phyloP scores from a whole-genome alignment of 2,888 invertebrate species.

The Mythimna vitellina region DNA sequence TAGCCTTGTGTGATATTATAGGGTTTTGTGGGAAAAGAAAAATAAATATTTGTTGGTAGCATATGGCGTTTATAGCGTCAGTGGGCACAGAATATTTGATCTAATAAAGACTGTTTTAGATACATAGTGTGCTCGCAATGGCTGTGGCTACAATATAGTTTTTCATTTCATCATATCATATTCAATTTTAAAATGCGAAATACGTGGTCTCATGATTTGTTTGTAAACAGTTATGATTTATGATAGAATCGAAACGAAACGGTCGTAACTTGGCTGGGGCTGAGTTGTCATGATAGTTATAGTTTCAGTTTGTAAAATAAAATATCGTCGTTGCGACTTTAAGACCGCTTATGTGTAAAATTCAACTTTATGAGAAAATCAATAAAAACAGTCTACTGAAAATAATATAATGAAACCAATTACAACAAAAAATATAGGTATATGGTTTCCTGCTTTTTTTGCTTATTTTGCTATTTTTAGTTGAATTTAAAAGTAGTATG shows the following conservation, averaged over 20 bases:
- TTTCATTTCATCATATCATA: not conserved
- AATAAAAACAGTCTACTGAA: no score
- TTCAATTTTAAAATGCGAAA: not conserved
- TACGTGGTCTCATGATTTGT: not conserved
- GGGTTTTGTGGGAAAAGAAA: slow-evolving; percentile 38
- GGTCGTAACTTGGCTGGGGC: no score
- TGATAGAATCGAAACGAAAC: no score
- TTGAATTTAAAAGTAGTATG: no score
- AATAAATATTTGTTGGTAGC: slow-evolving; percentile 52
- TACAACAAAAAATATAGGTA: no score
- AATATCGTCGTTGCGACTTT: no score
- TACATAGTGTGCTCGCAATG: not conserved
- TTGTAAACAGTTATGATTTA: not conserved
- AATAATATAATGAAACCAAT: no score
- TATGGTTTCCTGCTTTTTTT: no score
- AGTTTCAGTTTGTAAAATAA: not conserved
- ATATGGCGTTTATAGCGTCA: slow-evolving; percentile 54
- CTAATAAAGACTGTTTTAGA: slow-evolving; percentile 43
- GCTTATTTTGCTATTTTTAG: no score
- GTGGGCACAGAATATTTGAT: slow-evolving; percentile 56
- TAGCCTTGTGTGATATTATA: slow-evolving; percentile 34
- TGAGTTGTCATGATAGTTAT: not conserved
- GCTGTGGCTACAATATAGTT: slow-evolving; percentile 3
- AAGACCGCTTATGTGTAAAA: no score
- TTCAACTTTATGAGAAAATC: no score